Base-by-base conservation (phyloP, 92 coral and sea anemone species). In the Epizoanthus illoricatus region DNA sequence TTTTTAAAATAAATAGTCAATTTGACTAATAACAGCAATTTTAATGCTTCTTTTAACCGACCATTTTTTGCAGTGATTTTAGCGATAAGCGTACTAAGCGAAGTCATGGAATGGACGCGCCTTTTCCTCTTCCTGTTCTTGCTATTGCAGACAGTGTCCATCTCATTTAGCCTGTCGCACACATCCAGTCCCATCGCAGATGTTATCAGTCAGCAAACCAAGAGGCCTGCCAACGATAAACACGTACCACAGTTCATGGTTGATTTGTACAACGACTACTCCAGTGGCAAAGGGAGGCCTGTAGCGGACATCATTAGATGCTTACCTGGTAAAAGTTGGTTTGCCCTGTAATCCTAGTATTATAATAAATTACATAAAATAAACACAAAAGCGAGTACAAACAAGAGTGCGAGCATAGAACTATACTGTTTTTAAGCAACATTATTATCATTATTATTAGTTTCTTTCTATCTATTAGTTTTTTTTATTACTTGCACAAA, bases 171-270 rank as follows among this genome's bases (percentile, higher is more conserved):
- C 59, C 36, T 76, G 70, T 5, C 81, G 0, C 69, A 56, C 59
- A 62, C 19, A 4, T 57, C 70, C 21, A 21, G n/a, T 62, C 16
- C 40, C 59, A 74, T 74, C 52, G 40, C 52, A 23, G 19, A 12
- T 39, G 18, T 45, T 45, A 45, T 7, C 52, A 7, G 9, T 45
- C 52, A 57, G 59, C 13, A 57, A 2, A 4, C 13, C n/a, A 56
- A 33, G 43, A 42, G 61, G 4, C 7, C 67, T 57, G 24, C n/a
- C 52, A 45, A 0, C 52, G 52, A 1, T 5, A 75, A 20, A 7
- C 7, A 55, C 6, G 63, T 69, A 39, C 81, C 81, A 55, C 81
- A 76, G 81, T 76, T 76, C 49, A 76, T 76, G 81, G 56, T 76
- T 5, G 81, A 76, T 62, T 59, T 76, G 10, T 76, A 76, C 28